phyloP scores from a whole-genome alignment of 30 jellyfish, hydroid and myxozoan genomes.

The Haliclystus octoradiatus region DNA sequence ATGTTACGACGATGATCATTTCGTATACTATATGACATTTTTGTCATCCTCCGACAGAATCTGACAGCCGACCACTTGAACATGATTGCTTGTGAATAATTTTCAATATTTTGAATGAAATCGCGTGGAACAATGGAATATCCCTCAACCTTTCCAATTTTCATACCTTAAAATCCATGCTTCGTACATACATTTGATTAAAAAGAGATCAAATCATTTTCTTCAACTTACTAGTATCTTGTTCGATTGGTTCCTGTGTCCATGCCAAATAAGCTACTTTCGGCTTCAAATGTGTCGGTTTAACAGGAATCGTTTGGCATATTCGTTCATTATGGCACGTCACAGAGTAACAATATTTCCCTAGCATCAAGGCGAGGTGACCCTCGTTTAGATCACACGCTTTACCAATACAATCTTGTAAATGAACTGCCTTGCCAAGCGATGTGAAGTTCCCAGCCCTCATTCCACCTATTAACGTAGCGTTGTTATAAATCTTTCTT shows the following conservation, averaged over 20 bases:
- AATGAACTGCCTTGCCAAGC: slow-evolving; percentile 86
- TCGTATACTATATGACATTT: too few relatives aligned
- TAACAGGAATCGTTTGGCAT: slow-evolving; percentile 94
- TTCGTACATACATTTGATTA: too few relatives aligned
- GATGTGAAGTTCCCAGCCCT: slow-evolving; percentile 91
- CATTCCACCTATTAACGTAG: slow-evolving; percentile 87
- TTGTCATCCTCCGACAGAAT: too few relatives aligned
- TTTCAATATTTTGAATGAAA: too few relatives aligned
- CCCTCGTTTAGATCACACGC: slow-evolving; percentile 98
- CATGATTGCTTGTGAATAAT: too few relatives aligned
- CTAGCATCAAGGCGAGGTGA: slow-evolving; percentile 90
- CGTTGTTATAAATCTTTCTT: slow-evolving; percentile 82
- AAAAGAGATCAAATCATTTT: background rate
- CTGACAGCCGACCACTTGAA: too few relatives aligned
- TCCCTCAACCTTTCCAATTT: background rate
- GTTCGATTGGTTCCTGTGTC: slow-evolving; percentile 98
- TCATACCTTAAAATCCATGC: background rate
- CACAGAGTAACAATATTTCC: slow-evolving; percentile 88
- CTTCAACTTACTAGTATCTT: slow-evolving; percentile 70
- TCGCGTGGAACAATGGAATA: background rate
- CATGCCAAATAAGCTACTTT: slow-evolving; percentile 95
- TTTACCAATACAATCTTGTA: slow-evolving; percentile 90
- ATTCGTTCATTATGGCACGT: slow-evolving; percentile 88
- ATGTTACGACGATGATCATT: too few relatives aligned
- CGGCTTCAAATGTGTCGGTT: slow-evolving; percentile 87